Conservation (phyloP, 2,888 invertebrate genomes). For the Lochmaea crataegi region DNA sequence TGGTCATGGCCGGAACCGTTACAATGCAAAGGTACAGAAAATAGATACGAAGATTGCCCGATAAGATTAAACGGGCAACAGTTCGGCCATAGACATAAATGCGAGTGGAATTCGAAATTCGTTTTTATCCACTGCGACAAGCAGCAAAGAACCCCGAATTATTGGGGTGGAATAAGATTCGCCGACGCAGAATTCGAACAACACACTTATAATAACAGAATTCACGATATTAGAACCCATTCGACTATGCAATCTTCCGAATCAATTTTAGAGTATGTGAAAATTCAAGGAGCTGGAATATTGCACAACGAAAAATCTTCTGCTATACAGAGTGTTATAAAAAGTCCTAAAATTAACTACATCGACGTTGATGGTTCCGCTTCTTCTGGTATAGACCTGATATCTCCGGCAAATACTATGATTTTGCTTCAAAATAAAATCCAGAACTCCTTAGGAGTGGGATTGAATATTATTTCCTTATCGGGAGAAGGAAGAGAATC, state of each 20-base stretch:
- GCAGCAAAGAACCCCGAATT: slow-evolving; percentile 71
- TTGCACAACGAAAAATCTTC: slow-evolving; percentile 95
- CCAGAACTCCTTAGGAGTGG: slow-evolving; percentile 87
- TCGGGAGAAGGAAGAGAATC: slow-evolving; percentile 93
- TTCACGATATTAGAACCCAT: slow-evolving; percentile 85
- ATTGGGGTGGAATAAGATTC: slow-evolving; percentile 98
- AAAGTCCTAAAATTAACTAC: slow-evolving; percentile 83
- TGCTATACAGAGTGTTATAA: slow-evolving; percentile 89
- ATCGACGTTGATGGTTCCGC: slow-evolving; percentile 88
- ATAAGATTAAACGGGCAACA: slow-evolving; percentile 91
- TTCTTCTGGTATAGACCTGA: slow-evolving; percentile 90
- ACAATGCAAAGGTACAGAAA: slow-evolving; percentile 83
- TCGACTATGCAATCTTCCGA: slow-evolving; percentile 75
- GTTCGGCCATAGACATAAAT: slow-evolving; percentile 85
- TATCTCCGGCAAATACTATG: slow-evolving; percentile 87
- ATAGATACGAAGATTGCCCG: slow-evolving; percentile 83
- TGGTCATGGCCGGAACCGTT: slow-evolving; percentile 97
- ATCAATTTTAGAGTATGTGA: slow-evolving; percentile 83
- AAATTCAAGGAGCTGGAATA: slow-evolving; percentile 93
- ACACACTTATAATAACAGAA: slow-evolving; percentile 81
- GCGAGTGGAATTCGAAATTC: slow-evolving; percentile 90
- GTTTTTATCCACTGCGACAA: slow-evolving; percentile 93
- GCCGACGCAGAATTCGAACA: slow-evolving; percentile 91
- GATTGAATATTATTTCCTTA: slow-evolving; percentile 88
- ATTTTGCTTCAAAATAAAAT: slow-evolving; percentile 81